A percentile compares a stretch with the other conserved stretches of the same genome.
phyloP scores from a whole-genome alignment of 2,797 vertebrate genomes.

The Poeciliopsis presidionis region DNA sequence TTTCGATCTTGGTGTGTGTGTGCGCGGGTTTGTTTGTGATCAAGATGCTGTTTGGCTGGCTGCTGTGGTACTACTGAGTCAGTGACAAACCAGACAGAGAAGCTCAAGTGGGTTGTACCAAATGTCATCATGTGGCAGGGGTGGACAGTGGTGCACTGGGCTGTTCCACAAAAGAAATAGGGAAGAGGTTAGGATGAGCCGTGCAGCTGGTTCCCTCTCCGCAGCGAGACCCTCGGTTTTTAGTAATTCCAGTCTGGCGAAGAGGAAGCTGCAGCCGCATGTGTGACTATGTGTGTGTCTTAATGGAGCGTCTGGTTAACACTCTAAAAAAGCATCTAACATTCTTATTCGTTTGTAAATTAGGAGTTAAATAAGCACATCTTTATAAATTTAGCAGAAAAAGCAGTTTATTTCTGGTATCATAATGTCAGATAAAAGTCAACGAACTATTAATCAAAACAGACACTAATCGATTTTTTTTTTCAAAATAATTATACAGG shows the following conservation, averaged over 20 bases:
- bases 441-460: slow-evolving; percentile 9
- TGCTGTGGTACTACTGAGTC: slow-evolving; percentile 80
- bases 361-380: background rate
- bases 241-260: slow-evolving; percentile 54
- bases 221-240: slow-evolving; percentile 66
- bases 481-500: background rate
- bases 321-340: background rate
- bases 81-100: slow-evolving; percentile 74
- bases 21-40: slow-evolving; percentile 1
- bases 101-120: slow-evolving; percentile 78
- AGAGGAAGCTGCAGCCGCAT: slow-evolving; percentile 36
- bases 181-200: slow-evolving; percentile 51
- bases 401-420: background rate
- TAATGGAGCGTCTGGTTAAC: slow-evolving; percentile 10
- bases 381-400: background rate
- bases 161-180: slow-evolving; percentile 54
- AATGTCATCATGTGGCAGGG: slow-evolving; percentile 57
- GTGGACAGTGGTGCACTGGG: slow-evolving; percentile 43
- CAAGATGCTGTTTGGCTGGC: slow-evolving; percentile 49
- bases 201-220: slow-evolving; percentile 70
- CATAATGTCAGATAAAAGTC: slow-evolving; percentile 3
- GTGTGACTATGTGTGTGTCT: slow-evolving; percentile 10
- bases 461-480: background rate
- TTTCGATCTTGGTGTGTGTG: slow-evolving; percentile 41
- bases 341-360: background rate